Evolutionary conservation across 2,113 vertebrate species (phyloP).

Genomic region (Corythornis madagascariensis): DNA sequence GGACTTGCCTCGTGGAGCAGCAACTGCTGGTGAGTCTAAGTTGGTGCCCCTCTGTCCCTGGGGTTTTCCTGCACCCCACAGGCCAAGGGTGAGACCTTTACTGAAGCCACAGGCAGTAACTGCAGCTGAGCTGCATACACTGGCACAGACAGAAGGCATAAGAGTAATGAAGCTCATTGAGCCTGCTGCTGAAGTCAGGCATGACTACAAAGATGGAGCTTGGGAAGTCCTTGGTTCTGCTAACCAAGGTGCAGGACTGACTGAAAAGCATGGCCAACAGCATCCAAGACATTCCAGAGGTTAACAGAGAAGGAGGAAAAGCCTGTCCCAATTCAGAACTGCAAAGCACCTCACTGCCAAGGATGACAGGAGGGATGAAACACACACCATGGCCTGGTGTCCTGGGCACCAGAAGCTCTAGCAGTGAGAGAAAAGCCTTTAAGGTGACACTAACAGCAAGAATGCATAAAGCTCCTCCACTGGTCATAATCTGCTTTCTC

Average conservation of each 20-base stretch:
- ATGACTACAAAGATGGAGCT: not conserved
- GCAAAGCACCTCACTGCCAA: not conserved
- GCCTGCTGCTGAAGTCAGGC: not conserved
- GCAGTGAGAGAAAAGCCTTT: not conserved
- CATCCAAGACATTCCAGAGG: not conserved
- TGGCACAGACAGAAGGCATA: not conserved
- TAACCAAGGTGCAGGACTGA: not conserved
- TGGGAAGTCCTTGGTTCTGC: rapidly evolving
- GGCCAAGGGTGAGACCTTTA: not conserved
- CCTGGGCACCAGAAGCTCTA: not conserved
- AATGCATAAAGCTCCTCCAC: not conserved
- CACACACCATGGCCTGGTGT: rapidly evolving
- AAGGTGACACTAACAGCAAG: not conserved
- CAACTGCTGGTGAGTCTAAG: not conserved
- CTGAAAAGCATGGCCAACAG: not conserved
- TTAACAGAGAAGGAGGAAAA: not conserved
- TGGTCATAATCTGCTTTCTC: not conserved
- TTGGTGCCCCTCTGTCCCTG: not conserved
- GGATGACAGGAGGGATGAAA: not conserved
- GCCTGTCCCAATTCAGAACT: not conserved
- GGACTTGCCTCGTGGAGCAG: rapidly evolving
- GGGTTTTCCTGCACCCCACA: rapidly evolving
- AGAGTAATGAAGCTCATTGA: not conserved
- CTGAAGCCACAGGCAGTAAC: not conserved
- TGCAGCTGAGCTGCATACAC: rapidly evolving